These are phyloP conservation scores for Mesaphorura yosii DNA, from an alignment of 1,140 invertebrate species.

Conservation along the genomic window DNA sequence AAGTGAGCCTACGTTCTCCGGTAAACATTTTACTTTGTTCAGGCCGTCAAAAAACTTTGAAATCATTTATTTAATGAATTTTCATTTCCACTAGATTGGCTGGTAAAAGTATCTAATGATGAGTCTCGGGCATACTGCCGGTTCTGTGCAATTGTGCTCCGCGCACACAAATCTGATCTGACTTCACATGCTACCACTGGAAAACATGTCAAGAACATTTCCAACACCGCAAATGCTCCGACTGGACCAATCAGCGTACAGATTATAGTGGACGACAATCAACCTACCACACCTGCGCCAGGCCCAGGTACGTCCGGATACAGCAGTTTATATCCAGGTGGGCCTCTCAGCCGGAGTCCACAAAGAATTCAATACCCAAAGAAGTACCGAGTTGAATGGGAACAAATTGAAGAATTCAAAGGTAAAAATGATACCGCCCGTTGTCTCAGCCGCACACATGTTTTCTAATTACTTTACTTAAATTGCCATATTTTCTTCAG, in stretches of 20 bases:
- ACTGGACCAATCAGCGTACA: constrained; percentile 17
- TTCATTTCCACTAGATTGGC: too few relatives aligned
- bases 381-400: constrained; percentile 19
- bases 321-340: too few relatives aligned
- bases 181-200: constrained; percentile 10
- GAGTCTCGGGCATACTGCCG: constrained; percentile 19
- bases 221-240: background rate
- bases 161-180: constrained; percentile 19
- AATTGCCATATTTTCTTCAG: constrained; percentile 12
- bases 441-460: background rate
- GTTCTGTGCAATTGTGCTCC: constrained; percentile 16
- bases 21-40: too few relatives aligned
- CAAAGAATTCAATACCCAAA: constrained; percentile 3
- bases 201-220: constrained; percentile 15
- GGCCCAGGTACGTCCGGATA: too few relatives aligned
- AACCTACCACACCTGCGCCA: too few relatives aligned
- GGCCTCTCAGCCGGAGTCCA: background rate
- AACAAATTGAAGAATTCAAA: constrained; percentile 15
- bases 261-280: constrained; percentile 8
- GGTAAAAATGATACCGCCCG: background rate
- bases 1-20: too few relatives aligned
- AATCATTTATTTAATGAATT: too few relatives aligned
- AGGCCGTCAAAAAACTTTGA: too few relatives aligned
- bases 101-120: constrained; percentile 23
- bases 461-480: background rate